Percentiles rank a stretch among this genome's conserved stretches.
Conservation (phyloP, 2,113 vertebrate genomes). For the Fukomys damarensis region DNA sequence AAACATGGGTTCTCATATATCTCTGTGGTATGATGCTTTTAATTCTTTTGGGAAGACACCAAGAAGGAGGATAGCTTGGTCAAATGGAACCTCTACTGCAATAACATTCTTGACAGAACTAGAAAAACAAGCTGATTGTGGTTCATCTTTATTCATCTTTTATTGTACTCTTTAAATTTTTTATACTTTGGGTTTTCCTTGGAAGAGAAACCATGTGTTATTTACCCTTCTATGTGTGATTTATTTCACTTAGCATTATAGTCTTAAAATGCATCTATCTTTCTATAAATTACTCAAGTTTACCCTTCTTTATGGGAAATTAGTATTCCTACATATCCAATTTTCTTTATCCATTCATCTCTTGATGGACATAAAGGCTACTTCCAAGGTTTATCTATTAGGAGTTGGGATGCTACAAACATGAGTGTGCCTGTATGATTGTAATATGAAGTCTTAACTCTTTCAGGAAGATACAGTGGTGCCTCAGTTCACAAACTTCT, state of each 20-base stretch:
- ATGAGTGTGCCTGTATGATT: background rate
- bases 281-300: background rate
- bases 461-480: background rate
- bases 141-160: too few relatives aligned
- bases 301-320: background rate
- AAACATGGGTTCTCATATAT: too few relatives aligned
- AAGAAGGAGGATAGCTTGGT: too few relatives aligned
- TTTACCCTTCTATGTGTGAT: background rate
- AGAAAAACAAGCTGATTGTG: background rate
- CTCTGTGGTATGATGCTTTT: too few relatives aligned
- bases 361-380: background rate
- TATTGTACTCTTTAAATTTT: background rate
- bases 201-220: background rate
- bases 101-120: background rate
- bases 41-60: too few relatives aligned
- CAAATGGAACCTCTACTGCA: too few relatives aligned
- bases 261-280: background rate
- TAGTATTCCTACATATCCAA: background rate
- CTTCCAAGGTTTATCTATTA: background rate
- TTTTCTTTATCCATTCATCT: background rate
- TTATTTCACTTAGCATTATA: background rate
- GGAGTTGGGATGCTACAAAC: background rate
- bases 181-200: background rate
- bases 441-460: background rate
- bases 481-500: background rate